Conservation (phyloP, 2,797 vertebrate genomes). For the Heterohyrax brucei region DNA sequence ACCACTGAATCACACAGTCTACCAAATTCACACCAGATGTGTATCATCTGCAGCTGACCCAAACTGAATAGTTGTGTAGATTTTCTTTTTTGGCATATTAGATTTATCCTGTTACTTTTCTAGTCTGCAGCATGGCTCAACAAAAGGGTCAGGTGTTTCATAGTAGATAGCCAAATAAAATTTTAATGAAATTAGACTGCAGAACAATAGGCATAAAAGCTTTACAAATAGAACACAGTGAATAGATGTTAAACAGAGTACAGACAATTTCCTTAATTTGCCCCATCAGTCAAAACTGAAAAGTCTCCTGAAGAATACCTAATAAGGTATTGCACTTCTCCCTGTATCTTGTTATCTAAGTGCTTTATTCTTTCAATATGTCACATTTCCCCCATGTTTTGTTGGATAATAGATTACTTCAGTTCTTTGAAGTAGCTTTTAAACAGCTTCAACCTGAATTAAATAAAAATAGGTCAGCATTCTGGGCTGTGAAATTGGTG, state of each 20-base stretch:
- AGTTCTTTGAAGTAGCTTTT: not conserved
- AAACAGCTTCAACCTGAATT: conserved; percentile 17
- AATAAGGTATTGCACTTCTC: not conserved
- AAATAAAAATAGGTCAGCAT: conserved; percentile 27
- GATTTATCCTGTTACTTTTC: conserved; percentile 62
- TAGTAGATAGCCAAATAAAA: conserved; percentile 61
- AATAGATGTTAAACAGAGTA: conserved; percentile 50
- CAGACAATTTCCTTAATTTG: conserved; percentile 46
- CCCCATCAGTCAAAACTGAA: conserved; percentile 56
- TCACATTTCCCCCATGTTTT: conserved; percentile 6
- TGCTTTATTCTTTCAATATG: conserved; percentile 13
- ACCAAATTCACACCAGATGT: conserved; percentile 28
- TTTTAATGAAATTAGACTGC: conserved; percentile 70
- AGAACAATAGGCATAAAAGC: conserved; percentile 60
- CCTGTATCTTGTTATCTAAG: conserved; percentile 13
- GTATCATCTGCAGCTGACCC: not conserved
- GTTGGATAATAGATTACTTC: not conserved
- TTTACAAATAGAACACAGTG: conserved; percentile 60
- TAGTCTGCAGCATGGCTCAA: not conserved
- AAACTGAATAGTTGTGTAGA: not conserved
- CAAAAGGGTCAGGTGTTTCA: conserved; percentile 75
- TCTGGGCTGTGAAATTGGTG: not conserved
- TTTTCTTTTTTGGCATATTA: conserved; percentile 21
- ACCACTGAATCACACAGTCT: not conserved
- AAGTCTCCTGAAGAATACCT: conserved; percentile 15